These are phyloP conservation scores for Metalampra italica DNA, from an alignment of 2,888 invertebrate species.

Conservation along the genomic window DNA sequence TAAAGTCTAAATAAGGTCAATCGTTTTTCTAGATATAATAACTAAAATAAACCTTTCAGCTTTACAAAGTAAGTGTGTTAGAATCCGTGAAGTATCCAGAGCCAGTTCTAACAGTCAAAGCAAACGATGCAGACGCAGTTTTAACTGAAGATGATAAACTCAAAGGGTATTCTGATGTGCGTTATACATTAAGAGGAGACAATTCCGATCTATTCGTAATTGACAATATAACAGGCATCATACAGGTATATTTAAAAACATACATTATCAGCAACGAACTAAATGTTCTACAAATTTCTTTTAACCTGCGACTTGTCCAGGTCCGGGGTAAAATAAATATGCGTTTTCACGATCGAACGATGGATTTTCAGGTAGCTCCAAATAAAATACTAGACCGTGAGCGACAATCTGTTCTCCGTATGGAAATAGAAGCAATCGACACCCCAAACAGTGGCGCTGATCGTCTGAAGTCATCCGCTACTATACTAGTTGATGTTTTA, in stretches of 20 bases:
- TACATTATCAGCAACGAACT: neutral
- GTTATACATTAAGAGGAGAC: slow-evolving; percentile 85
- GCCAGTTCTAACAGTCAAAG: slow-evolving; percentile 82
- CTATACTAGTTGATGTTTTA: slow-evolving; percentile 82
- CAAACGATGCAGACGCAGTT: slow-evolving; percentile 84
- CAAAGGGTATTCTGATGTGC: slow-evolving; percentile 83
- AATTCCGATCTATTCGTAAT: slow-evolving; percentile 86
- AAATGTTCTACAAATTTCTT: neutral
- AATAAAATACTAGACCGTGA: slow-evolving; percentile 86
- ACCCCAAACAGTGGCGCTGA: slow-evolving; percentile 84
- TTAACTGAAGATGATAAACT: slow-evolving; percentile 74
- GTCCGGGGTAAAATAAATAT: too few relatives aligned
- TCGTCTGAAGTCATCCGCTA: slow-evolving; percentile 80
- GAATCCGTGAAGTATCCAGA: slow-evolving; percentile 85
- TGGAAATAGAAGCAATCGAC: slow-evolving; percentile 86
- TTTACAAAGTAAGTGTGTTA: slow-evolving; percentile 83
- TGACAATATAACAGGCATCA: slow-evolving; percentile 82
- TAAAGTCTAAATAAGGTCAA: neutral
- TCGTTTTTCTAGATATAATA: neutral
- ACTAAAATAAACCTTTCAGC: slow-evolving; percentile 42
- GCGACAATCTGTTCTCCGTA: slow-evolving; percentile 81
- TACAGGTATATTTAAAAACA: slow-evolving; percentile 66
- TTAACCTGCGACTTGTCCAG: too few relatives aligned
- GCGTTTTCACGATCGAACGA: too few relatives aligned
- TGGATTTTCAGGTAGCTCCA: slow-evolving; percentile 69